Evolutionary conservation across 1,140 invertebrate species (phyloP).

Genomic region (Diuraphis noxia): DNA sequence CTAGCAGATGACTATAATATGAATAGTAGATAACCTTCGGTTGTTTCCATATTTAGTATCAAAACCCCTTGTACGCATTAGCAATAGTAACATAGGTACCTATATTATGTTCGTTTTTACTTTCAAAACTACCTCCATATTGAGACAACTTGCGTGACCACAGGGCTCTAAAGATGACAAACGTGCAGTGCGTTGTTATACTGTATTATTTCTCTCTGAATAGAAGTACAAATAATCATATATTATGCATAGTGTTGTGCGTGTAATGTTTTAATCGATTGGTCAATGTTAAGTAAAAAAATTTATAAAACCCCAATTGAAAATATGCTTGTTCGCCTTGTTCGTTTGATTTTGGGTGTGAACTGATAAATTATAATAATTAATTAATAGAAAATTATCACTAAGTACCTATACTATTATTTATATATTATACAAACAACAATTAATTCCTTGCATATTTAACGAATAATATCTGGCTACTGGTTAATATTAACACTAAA

Average conservation of each 20-base stretch:
- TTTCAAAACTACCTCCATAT: constrained; percentile 52
- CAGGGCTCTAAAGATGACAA: constrained; percentile 32
- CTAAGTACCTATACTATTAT: not conserved
- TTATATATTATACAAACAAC: no score
- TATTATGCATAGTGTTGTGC: not conserved
- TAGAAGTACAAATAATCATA: not conserved
- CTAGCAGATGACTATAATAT: not conserved
- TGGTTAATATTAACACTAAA: no score
- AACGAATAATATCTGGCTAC: no score
- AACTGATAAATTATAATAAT: not conserved
- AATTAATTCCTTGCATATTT: no score
- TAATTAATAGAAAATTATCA: not conserved
- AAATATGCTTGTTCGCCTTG: not conserved
- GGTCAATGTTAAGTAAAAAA: not conserved
- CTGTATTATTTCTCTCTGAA: not conserved
- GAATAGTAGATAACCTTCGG: constrained; percentile 42
- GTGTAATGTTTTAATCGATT: not conserved
- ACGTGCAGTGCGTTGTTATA: not conserved
- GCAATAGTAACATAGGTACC: not conserved
- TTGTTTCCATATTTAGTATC: constrained; percentile 44
- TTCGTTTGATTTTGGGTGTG: not conserved
- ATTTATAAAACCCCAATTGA: not conserved
- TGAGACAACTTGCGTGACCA: constrained; percentile 47
- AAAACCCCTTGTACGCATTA: constrained; percentile 18
- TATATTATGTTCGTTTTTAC: constrained; percentile 48